Conservation (phyloP, 2,113 vertebrate genomes). For the Indicator indicator region DNA sequence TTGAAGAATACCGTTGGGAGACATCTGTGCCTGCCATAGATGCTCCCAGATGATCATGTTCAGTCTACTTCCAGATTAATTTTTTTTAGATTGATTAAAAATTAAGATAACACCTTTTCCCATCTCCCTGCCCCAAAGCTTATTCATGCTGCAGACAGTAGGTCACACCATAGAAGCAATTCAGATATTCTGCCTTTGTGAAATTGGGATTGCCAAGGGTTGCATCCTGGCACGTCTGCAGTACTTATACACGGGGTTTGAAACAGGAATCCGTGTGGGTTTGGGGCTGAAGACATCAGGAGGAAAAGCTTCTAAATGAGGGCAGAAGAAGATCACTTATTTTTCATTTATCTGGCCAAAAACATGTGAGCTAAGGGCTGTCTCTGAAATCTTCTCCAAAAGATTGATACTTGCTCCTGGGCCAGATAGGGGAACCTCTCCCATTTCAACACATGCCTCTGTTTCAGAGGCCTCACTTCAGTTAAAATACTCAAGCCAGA, state of each 20-base stretch:
- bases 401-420: accelerated
- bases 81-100: background rate
- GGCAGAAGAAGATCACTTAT: background rate
- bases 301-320: background rate
- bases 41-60: background rate
- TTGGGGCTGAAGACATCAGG: background rate
- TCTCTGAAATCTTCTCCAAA: background rate
- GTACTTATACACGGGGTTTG: accelerated
- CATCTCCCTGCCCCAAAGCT: background rate
- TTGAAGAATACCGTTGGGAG: background rate
- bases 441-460: background rate
- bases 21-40: background rate
- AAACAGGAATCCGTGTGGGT: background rate
- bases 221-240: background rate
- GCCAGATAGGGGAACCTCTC: background rate
- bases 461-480: background rate
- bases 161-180: background rate
- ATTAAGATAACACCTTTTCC: background rate
- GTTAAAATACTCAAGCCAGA: background rate
- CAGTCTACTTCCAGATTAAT: background rate
- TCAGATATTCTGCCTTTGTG: background rate
- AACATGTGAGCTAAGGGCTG: accelerated
- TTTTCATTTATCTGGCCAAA: background rate
- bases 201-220: background rate
- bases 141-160: background rate